Evolutionary conservation across 2,113 vertebrate genomes (phyloP).

Genomic region (Microcebus jonahi): DNA sequence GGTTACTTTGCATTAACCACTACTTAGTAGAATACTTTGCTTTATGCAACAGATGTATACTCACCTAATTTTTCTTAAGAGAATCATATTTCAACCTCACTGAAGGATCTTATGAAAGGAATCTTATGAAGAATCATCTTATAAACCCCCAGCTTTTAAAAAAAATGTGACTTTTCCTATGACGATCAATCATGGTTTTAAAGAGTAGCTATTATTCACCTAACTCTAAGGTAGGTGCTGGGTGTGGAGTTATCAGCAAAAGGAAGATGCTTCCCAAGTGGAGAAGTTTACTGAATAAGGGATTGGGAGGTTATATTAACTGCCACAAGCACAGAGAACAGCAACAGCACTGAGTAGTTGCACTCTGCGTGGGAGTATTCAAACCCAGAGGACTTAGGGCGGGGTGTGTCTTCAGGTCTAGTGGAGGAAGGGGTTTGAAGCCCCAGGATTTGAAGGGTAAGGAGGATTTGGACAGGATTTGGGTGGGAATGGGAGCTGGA

Average conservation of each 20-base stretch:
- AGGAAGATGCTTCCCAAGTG: neutral
- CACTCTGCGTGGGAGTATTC: neutral
- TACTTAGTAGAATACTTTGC: neutral
- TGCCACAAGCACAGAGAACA: neutral
- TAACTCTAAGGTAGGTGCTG: neutral
- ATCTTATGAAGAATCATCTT: neutral
- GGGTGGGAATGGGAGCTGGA: neutral
- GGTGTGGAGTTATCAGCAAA: neutral
- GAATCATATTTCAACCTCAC: neutral
- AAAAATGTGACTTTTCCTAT: neutral
- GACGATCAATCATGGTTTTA: neutral
- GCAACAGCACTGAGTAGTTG: neutral
- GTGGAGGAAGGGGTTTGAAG: neutral
- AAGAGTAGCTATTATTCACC: neutral
- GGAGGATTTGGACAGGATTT: neutral
- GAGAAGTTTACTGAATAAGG: neutral
- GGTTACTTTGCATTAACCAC: neutral
- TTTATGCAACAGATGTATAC: neutral
- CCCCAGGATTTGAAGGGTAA: neutral
- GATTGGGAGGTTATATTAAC: neutral
- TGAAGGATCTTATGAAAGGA: neutral
- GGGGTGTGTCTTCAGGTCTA: neutral
- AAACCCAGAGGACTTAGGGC: neutral
- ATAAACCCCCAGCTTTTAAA: neutral
- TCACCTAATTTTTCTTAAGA: neutral